Base-by-base conservation (phyloP, 2,888 invertebrate species). In the Leucoma salicis region DNA sequence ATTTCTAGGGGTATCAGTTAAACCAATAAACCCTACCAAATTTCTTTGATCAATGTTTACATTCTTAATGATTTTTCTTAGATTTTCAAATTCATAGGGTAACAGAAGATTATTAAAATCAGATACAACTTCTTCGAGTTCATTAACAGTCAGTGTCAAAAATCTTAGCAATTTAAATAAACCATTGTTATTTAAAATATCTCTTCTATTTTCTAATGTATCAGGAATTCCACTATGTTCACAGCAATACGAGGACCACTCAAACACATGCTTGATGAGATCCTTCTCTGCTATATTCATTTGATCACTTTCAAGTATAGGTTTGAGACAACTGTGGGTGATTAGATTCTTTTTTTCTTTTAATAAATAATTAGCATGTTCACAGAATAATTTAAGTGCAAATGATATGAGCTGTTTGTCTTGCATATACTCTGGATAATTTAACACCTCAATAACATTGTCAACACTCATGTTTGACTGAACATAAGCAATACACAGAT, bases 371-470 rank as follows among this genome's bases (percentile, higher is more conserved):
- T 78, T 80, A 10, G 91, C 85, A 76, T 91, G 91, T 65, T 88
- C 82, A 64, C 90, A 84, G 56, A 93, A 90, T 49, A 92, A 80
- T 57, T 90, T 85, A 10, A 92, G 65, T 53, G 92, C 91, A 57
- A 82, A 81, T 47, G 84, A 71, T 2, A 92, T 75, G 32, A 91
- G 73, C 49, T 86, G 78, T 53, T 91, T 83, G 48, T 92, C 91
- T 65, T 92, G 91, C 65, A 92, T 81, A 46, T 80, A 82, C 53
- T 92, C 91, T 11, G 92, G 91, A 63, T 92, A 92, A 66, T 92
- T 92, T 39, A 92, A 89, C 43, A 92, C 84, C 45, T 91, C 78
- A 40, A 91, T 79, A 10, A 92, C 90, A 83, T 91, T 92, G 50
- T 87, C 89, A 55, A 92, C 85, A 66, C 87, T 90, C 25, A 92